These are phyloP conservation scores for Poeciliopsis paucimaculata DNA, from an alignment of 2,797 vertebrate species.

Conservation along the genomic window DNA sequence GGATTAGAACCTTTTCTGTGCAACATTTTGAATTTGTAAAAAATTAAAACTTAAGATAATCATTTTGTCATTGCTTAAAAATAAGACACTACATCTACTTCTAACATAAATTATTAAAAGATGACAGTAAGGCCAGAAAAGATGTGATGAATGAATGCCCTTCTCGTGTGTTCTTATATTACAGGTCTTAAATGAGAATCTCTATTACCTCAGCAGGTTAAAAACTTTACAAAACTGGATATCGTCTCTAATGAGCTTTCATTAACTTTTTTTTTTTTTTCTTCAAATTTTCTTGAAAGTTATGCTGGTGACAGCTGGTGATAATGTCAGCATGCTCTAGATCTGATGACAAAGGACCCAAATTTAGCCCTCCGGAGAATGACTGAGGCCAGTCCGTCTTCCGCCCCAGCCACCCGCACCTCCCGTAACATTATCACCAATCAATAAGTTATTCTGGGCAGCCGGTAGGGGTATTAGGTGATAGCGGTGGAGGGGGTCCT, in stretches of 20 bases:
- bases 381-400: conserved; percentile 76
- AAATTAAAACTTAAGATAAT: neutral
- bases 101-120: neutral
- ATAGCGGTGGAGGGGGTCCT: conserved; percentile 70
- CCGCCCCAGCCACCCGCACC: conserved; percentile 72
- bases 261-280: conserved; percentile 5
- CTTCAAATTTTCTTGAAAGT: conserved; percentile 19
- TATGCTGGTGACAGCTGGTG: conserved; percentile 55
- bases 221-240: neutral
- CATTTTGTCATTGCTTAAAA: neutral
- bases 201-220: neutral
- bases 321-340: conserved; percentile 60
- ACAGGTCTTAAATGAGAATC: neutral
- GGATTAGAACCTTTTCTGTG: neutral
- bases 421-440: conserved; percentile 78
- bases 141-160: neutral
- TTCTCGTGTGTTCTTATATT: neutral
- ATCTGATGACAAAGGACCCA: conserved; percentile 74
- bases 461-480: conserved; percentile 75
- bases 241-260: neutral
- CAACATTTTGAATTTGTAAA: no score
- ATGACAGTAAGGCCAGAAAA: neutral
- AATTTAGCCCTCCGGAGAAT: conserved; percentile 76
- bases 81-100: neutral
- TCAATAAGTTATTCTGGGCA: conserved; percentile 75